Conservation (phyloP, 2,797 vertebrate genomes). For the Crocodylus rhombifer region DNA sequence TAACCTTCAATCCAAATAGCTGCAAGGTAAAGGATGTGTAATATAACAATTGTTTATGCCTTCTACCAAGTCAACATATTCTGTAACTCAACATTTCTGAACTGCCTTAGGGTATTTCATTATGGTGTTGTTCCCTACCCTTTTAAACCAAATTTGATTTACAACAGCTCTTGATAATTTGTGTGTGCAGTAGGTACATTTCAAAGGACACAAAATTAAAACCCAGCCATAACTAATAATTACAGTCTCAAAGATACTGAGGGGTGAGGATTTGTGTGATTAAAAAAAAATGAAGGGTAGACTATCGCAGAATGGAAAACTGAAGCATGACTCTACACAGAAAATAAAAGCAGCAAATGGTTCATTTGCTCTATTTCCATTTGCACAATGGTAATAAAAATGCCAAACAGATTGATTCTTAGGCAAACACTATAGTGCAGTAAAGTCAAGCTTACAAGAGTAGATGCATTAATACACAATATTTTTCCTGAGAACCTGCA, state of each 20-base stretch:
- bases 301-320: conserved; percentile 69
- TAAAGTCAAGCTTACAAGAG: conserved; percentile 77
- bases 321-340: conserved; percentile 73
- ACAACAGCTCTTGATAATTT: background rate
- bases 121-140: background rate
- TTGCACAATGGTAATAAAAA: conserved; percentile 81
- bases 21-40: background rate
- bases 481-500: conserved; percentile 52
- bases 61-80: background rate
- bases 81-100: background rate
- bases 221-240: conserved; percentile 59
- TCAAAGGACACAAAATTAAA: background rate
- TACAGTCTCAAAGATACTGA: conserved; percentile 44
- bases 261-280: conserved; percentile 58
- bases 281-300: background rate
- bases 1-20: background rate
- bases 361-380: conserved; percentile 81
- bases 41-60: background rate
- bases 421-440: conserved; percentile 71
- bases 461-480: conserved; percentile 69
- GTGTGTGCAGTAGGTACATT: conserved; percentile 33
- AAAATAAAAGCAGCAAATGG: conserved; percentile 78
- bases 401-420: conserved; percentile 81
- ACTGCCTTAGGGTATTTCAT: background rate
- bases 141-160: conserved; percentile 37